phyloP scores from a whole-genome alignment of 2,797 vertebrate genomes.

The Pseudopleuronectes americanus region DNA sequence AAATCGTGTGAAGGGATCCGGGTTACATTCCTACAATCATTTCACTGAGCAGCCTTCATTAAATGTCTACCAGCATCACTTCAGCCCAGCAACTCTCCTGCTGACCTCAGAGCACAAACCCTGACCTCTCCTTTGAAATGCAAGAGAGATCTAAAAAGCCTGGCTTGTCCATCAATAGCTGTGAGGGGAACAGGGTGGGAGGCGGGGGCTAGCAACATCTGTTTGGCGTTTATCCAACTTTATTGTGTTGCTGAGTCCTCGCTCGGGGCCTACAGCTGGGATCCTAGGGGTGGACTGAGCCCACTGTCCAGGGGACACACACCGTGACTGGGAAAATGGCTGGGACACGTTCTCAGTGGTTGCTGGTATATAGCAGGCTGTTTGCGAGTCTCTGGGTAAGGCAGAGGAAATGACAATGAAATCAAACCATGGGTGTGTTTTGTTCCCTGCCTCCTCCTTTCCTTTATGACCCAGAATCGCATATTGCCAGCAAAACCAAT shows the following conservation, averaged over 20 bases:
- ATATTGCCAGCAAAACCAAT: neutral
- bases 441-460: slow-evolving; percentile 36
- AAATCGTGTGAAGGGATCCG: neutral
- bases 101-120: slow-evolving; percentile 66
- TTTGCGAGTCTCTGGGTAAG: slow-evolving; percentile 32
- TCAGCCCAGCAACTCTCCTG: slow-evolving; percentile 49
- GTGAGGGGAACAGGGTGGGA: slow-evolving; percentile 40
- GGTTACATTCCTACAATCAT: slow-evolving; percentile 32
- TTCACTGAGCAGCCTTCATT: slow-evolving; percentile 33
- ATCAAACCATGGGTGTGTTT: slow-evolving; percentile 50
- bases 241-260: slow-evolving; percentile 69
- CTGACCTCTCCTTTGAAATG: slow-evolving; percentile 76
- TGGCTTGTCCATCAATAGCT: slow-evolving; percentile 67
- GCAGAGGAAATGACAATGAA: slow-evolving; percentile 54
- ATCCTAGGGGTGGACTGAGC: slow-evolving; percentile 52
- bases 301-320: slow-evolving; percentile 59
- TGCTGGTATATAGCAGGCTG: slow-evolving; percentile 10
- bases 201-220: slow-evolving; percentile 75
- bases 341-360: slow-evolving; percentile 58
- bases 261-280: slow-evolving; percentile 64
- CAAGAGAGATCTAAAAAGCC: slow-evolving; percentile 68
- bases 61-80: slow-evolving; percentile 44
- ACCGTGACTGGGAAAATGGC: slow-evolving; percentile 62
- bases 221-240: slow-evolving; percentile 75
- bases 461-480: slow-evolving; percentile 25